Conservation (phyloP, 2,113 vertebrate species). For the Candoia aspera region DNA sequence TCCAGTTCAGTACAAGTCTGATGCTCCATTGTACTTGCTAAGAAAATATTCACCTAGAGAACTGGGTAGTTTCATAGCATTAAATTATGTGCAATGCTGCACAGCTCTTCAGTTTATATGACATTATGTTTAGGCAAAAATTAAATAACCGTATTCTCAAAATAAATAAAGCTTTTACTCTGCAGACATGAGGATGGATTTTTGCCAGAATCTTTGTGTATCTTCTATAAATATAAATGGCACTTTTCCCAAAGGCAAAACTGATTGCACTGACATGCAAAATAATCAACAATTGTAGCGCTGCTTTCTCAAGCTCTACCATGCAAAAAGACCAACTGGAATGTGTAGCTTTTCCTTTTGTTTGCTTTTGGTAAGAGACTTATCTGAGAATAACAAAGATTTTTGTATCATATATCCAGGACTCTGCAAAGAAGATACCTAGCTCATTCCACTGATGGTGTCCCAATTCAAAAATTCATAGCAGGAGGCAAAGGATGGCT, state of each 20-base stretch:
- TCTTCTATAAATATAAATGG: background rate
- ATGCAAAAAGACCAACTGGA: background rate
- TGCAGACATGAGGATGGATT: background rate
- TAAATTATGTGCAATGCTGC: background rate
- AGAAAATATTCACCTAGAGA: background rate
- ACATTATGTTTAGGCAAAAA: background rate
- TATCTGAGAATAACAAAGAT: slow-evolving; percentile 29
- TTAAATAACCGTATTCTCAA: background rate
- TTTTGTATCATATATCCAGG: slow-evolving; percentile 9
- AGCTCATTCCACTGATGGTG: slow-evolving; percentile 35
- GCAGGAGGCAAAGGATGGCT: slow-evolving; percentile 40
- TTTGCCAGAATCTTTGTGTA: background rate
- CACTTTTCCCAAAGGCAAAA: background rate
- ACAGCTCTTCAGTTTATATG: accelerated
- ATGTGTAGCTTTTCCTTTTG: background rate
- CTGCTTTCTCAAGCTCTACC: background rate
- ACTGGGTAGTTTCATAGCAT: background rate
- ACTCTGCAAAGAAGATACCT: slow-evolving; percentile 27
- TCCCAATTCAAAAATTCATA: slow-evolving; percentile 47
- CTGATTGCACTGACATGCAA: background rate
- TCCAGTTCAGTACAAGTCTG: background rate
- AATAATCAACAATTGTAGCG: background rate
- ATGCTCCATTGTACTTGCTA: background rate
- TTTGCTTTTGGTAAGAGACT: slow-evolving; percentile 14
- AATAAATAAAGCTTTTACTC: slow-evolving; percentile 12